These are phyloP conservation scores for Mus minutoides DNA, from an alignment of 2,797 vertebrate species.

Conservation along the genomic window DNA sequence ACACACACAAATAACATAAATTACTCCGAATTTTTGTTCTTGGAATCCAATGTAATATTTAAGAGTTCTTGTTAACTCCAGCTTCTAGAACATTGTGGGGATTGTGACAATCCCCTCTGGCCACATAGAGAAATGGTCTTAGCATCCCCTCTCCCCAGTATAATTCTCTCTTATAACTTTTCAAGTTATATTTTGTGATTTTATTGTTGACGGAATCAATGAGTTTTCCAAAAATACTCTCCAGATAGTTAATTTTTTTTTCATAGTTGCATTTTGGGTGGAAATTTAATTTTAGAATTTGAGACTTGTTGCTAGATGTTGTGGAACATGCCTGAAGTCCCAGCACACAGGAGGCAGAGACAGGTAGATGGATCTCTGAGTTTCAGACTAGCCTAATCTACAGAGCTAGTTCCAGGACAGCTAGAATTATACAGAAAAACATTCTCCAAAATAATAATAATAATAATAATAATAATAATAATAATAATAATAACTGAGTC, in stretches of 20 bases:
- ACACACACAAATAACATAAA: neutral
- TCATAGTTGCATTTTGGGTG: neutral
- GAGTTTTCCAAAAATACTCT: neutral
- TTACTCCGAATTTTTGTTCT: neutral
- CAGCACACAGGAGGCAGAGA: neutral
- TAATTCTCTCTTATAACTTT: neutral
- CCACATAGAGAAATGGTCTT: neutral
- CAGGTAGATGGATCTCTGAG: neutral
- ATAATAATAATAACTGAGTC: neutral
- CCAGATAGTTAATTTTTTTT: neutral
- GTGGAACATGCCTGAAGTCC: neutral
- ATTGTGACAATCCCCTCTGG: neutral
- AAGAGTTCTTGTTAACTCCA: neutral
- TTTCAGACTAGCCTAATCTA: neutral
- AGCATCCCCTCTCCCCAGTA: neutral
- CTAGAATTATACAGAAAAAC: neutral
- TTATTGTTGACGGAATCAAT: neutral
- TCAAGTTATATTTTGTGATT: neutral
- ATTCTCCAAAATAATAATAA: too few relatives aligned
- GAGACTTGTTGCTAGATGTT: neutral
- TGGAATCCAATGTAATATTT: neutral
- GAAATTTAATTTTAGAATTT: neutral
- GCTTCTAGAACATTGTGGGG: neutral
- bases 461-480: neutral
- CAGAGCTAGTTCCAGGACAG: neutral